These are phyloP conservation scores for Ia io DNA, from an alignment of 2,113 vertebrate species.

Conservation along the genomic window DNA sequence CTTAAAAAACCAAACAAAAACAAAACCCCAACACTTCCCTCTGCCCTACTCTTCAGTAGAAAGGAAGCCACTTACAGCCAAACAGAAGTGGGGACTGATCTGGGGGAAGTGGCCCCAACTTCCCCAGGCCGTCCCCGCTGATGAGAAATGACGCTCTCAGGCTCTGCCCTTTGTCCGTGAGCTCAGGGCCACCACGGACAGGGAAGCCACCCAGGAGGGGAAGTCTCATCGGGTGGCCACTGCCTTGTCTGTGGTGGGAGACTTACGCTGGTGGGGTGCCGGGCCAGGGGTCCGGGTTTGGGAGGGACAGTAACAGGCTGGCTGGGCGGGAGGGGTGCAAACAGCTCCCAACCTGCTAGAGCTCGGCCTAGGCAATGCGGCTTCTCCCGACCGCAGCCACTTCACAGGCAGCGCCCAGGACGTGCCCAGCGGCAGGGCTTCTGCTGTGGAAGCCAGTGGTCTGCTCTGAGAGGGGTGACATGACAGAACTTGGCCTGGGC, in stretches of 20 bases:
- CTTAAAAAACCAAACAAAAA: too few relatives aligned
- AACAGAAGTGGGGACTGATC: neutral
- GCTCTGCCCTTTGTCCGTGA: accelerated
- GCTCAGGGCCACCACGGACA: neutral
- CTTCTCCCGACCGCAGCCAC: too few relatives aligned
- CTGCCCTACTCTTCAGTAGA: neutral
- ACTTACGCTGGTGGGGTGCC: neutral
- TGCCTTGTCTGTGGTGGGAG: neutral
- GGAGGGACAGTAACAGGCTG: accelerated
- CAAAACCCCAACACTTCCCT: neutral
- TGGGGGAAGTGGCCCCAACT: neutral
- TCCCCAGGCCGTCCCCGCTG: neutral
- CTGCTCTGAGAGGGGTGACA: accelerated
- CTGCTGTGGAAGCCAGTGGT: accelerated
- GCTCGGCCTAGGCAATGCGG: accelerated
- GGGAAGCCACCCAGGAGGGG: neutral
- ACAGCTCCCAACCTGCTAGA: neutral
- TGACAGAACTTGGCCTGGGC: accelerated
- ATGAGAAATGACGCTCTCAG: accelerated
- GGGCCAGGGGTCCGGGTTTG: neutral
- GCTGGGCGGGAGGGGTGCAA: neutral
- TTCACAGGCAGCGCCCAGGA: neutral
- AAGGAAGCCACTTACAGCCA: neutral
- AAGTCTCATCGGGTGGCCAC: neutral
- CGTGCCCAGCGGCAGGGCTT: neutral